phyloP scores from a whole-genome alignment of 2,797 vertebrate genomes.

The Tenualosa ilisha region DNA sequence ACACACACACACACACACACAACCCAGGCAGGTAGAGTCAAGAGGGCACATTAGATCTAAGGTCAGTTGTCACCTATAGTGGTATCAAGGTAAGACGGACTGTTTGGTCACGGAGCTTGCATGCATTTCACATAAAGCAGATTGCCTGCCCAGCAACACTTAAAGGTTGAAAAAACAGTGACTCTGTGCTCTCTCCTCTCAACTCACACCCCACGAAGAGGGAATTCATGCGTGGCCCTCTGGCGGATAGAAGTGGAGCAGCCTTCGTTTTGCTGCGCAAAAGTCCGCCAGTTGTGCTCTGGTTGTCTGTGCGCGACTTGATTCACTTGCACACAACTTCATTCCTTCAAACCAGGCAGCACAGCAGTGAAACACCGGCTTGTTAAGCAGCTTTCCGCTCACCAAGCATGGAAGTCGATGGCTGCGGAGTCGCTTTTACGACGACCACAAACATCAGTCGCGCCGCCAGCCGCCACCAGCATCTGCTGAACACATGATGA shows the following conservation, averaged over 20 bases:
- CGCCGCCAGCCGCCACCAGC: conserved; percentile 9
- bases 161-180: background rate
- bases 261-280: background rate
- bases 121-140: background rate
- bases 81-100: background rate
- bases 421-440: background rate
- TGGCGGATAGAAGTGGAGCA: background rate
- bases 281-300: background rate
- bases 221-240: background rate
- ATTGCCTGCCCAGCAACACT: background rate
- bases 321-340: background rate
- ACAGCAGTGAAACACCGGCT: background rate
- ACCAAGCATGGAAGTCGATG: background rate
- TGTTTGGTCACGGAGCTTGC: conserved; percentile 13
- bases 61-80: conserved; percentile 30
- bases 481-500: conserved; percentile 20
- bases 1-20: conserved; percentile 26
- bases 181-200: background rate
- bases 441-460: conserved; percentile 12
- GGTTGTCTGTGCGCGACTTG: background rate
- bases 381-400: background rate
- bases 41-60: conserved; percentile 26
- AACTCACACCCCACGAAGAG: background rate
- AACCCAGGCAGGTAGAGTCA: background rate
- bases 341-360: background rate